phyloP scores from a whole-genome alignment of 2,113 vertebrate species.

The Syngnathus typhle region DNA sequence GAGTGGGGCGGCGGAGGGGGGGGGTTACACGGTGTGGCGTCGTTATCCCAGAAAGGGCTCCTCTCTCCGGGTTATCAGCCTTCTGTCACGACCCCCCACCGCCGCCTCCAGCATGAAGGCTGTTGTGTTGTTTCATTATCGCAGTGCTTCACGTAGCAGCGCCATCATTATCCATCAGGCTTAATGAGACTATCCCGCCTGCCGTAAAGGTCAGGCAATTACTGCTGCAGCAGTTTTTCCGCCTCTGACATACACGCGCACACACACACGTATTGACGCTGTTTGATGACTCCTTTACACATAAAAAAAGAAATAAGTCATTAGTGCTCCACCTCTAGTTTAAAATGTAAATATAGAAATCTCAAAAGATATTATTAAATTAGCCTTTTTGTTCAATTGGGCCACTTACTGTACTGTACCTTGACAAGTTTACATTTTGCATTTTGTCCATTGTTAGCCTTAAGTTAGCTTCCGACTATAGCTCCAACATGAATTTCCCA shows the following conservation, averaged over 20 bases:
- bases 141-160: conserved; percentile 90
- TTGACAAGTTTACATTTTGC: too few species aligned
- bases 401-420: not conserved
- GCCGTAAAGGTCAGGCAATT: conserved; percentile 99
- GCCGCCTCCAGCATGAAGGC: conserved; percentile 54
- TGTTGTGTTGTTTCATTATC: conserved; percentile 91
- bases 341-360: not conserved
- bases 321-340: not conserved
- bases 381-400: not conserved
- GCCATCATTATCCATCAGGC: conserved; percentile 87
- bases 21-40: conserved; percentile 55
- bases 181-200: conserved; percentile 95
- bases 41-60: conserved; percentile 56
- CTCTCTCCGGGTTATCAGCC: conserved; percentile 63
- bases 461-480: not conserved
- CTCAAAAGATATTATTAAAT: not conserved
- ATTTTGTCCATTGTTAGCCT: not conserved
- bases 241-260: conserved; percentile 13
- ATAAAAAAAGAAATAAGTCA: not conserved
- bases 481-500: not conserved
- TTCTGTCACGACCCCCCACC: conserved; percentile 50
- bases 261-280: conserved; percentile 14
- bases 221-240: conserved; percentile 69
- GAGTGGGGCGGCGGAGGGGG: conserved; percentile 53
- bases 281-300: not conserved